A percentile compares a stretch with the other conserved stretches of the same genome.
These are phyloP conservation scores for Perdix hodgsoniae DNA, from an alignment of 2,797 vertebrate genomes.

Conservation along the genomic window DNA sequence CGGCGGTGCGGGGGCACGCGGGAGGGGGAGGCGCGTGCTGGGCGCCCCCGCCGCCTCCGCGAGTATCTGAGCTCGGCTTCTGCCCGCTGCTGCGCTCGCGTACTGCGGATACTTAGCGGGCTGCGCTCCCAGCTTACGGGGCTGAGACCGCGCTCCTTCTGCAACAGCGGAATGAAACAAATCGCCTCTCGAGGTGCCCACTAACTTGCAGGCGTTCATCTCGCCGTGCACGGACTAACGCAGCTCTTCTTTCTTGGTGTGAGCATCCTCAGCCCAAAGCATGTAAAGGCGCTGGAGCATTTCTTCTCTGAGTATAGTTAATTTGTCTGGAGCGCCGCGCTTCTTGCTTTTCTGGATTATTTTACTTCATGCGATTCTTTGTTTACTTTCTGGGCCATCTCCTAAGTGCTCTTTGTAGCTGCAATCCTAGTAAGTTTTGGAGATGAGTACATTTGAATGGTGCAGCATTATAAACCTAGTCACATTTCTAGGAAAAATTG, in stretches of 20 bases:
- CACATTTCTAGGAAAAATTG: slow-evolving; percentile 27
- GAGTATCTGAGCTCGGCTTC: neutral
- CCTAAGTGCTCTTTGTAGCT: neutral
- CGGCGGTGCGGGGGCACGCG: no score
- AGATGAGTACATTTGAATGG: neutral
- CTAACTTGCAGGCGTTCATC: slow-evolving; percentile 5
- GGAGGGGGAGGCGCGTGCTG: no score
- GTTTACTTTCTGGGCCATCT: neutral
- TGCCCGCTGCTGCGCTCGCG: neutral
- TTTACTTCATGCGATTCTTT: neutral
- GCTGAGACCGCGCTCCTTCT: slow-evolving; percentile 5
- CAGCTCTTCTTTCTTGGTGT: neutral
- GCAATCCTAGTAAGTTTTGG: slow-evolving; percentile 37
- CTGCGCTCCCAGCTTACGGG: neutral
- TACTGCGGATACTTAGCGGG: neutral
- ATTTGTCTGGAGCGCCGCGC: neutral
- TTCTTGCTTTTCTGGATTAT: neutral
- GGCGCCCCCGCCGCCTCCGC: neutral
- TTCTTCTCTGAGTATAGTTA: neutral
- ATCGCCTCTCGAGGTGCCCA: neutral
- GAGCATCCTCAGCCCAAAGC: neutral
- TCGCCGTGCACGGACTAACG: neutral
- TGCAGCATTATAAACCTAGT: neutral
- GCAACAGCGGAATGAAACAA: neutral
- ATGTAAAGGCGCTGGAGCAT: neutral